Evolutionary conservation across 2,888 invertebrate genomes (phyloP).

Genomic region (Diplazon laetatorius): DNA sequence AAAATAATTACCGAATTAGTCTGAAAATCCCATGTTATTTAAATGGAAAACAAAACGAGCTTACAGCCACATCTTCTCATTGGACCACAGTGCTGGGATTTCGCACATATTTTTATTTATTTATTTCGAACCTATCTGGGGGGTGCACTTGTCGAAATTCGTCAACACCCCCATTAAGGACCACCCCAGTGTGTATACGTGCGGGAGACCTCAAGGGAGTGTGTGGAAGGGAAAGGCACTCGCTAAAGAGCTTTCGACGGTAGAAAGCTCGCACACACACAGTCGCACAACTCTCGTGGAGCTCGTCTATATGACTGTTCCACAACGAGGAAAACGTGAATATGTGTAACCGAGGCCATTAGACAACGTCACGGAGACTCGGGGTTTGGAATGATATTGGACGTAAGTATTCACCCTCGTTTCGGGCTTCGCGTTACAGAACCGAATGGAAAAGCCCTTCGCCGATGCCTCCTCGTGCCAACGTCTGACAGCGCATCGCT

Average conservation of each 20-base stretch:
- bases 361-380: constrained; percentile 35
- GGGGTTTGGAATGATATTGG: constrained; percentile 30
- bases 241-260: constrained; percentile 20
- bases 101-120: too few species aligned
- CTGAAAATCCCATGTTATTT: too few species aligned
- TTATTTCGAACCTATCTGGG: too few species aligned
- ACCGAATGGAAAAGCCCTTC: constrained; percentile 18
- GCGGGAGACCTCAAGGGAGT: background rate
- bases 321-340: background rate
- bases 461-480: background rate
- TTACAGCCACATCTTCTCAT: too few species aligned
- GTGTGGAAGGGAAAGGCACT: constrained; percentile 3
- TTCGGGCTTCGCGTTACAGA: constrained; percentile 1
- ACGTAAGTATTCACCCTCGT: background rate
- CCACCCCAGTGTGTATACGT: background rate
- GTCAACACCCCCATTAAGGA: too few species aligned
- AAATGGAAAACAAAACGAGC: too few species aligned
- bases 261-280: background rate
- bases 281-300: background rate
- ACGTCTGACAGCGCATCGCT: background rate
- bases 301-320: constrained; percentile 4
- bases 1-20: too few species aligned
- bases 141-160: too few species aligned
- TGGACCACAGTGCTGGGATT: too few species aligned
- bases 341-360: constrained; percentile 26